Conservation (phyloP, 2,113 vertebrate species). For the Zingel zingel region DNA sequence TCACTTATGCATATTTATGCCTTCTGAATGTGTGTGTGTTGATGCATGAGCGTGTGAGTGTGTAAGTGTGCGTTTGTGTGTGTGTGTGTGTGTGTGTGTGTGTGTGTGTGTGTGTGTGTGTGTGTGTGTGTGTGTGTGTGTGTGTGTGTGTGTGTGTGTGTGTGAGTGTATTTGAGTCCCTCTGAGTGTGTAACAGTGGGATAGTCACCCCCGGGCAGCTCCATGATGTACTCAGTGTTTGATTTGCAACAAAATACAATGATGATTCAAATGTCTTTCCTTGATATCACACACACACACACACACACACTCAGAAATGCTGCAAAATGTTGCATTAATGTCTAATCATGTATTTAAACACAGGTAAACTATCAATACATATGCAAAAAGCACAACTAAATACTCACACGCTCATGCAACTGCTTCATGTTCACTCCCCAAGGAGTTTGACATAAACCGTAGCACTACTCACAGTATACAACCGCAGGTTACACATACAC, state of each 20-base stretch:
- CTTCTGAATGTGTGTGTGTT: slow-evolving; percentile 30
- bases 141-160: slow-evolving; percentile 46
- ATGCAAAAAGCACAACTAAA: background rate
- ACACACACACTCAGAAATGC: background rate
- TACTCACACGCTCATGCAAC: background rate
- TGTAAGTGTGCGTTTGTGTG: slow-evolving; percentile 40
- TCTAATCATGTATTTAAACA: background rate
- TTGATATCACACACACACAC: slow-evolving; percentile 6
- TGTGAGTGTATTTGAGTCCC: background rate
- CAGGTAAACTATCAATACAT: background rate
- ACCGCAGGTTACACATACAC: background rate
- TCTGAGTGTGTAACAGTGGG: slow-evolving; percentile 19
- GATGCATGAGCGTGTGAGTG: slow-evolving; percentile 13
- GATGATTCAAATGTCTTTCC: slow-evolving; percentile 21
- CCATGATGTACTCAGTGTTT: slow-evolving; percentile 17
- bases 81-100: slow-evolving; percentile 25
- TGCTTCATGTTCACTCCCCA: background rate
- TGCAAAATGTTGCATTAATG: background rate
- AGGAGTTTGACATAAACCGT: background rate
- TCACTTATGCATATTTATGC: slow-evolving; percentile 57
- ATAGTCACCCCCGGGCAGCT: slow-evolving; percentile 25
- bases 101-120: slow-evolving; percentile 32
- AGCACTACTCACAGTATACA: background rate
- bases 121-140: slow-evolving; percentile 45
- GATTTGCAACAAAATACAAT: slow-evolving; percentile 24